A percentile compares a stretch with the other conserved stretches of the same genome.
Conservation (phyloP, 2,113 vertebrate species). For the Leptodactylus fuscus region DNA sequence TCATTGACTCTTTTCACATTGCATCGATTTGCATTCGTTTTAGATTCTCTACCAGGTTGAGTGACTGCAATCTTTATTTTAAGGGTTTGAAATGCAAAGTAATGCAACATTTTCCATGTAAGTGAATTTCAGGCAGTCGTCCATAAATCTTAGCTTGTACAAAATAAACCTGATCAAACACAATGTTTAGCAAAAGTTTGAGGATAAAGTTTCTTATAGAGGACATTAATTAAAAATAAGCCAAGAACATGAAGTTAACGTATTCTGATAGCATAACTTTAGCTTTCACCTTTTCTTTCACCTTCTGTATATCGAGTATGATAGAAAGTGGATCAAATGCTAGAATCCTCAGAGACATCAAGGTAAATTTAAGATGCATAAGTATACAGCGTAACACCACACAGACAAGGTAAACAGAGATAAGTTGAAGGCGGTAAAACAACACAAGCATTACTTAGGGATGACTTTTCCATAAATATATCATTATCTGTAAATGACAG, state of each 20-base stretch:
- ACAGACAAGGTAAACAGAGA: slow-evolving; percentile 29
- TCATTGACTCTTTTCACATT: background rate
- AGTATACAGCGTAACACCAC: slow-evolving; percentile 30
- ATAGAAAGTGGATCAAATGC: slow-evolving; percentile 25
- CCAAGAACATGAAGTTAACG: background rate
- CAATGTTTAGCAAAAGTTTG: background rate
- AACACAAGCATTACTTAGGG: slow-evolving; percentile 14
- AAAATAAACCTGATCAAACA: background rate
- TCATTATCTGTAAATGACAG: slow-evolving; percentile 42
- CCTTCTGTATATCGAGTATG: slow-evolving; percentile 27
- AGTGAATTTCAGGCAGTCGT: background rate
- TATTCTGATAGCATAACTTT: slow-evolving; percentile 33
- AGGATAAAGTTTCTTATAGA: background rate
- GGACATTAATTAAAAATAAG: background rate
- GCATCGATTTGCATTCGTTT: background rate
- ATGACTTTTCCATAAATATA: slow-evolving; percentile 9
- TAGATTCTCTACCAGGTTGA: background rate
- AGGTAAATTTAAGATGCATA: slow-evolving; percentile 51
- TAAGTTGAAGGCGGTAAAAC: background rate
- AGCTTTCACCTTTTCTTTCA: slow-evolving; percentile 41
- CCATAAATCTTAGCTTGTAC: background rate
- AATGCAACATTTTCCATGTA: background rate
- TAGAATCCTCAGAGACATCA: slow-evolving; percentile 43
- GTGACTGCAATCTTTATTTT: background rate
- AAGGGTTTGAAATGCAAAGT: background rate